These are phyloP conservation scores for Esox masquinongy DNA, from an alignment of 2,797 vertebrate genomes.

Conservation along the genomic window DNA sequence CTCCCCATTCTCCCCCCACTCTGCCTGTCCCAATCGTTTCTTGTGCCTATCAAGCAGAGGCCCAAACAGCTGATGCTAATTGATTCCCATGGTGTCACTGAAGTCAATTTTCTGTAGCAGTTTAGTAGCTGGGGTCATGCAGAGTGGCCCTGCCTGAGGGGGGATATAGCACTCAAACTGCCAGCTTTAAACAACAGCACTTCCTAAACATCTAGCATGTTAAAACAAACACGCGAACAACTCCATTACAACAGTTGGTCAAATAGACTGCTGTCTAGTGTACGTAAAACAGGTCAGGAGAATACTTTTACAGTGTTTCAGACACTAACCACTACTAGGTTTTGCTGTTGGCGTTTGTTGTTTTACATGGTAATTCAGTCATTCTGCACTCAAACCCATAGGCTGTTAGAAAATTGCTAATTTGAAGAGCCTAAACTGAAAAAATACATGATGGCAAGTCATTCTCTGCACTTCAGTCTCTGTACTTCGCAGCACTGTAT, in stretches of 20 bases:
- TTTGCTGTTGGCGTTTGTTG: background rate
- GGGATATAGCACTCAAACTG: constrained; percentile 73
- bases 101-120: constrained; percentile 80
- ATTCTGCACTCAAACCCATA: background rate
- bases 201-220: constrained; percentile 72
- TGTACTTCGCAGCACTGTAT: too few relatives aligned
- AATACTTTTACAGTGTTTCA: constrained; percentile 3
- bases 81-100: constrained; percentile 83
- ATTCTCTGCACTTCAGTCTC: too few relatives aligned
- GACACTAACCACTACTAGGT: background rate
- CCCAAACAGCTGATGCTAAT: constrained; percentile 85
- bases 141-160: constrained; percentile 61
- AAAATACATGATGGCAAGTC: too few relatives aligned
- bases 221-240: constrained; percentile 79
- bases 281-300: background rate
- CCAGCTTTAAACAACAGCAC: constrained; percentile 75
- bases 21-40: constrained; percentile 80
- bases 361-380: background rate
- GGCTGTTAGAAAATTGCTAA: too few relatives aligned
- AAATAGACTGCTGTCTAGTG: constrained; percentile 2
- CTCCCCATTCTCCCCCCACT: constrained; percentile 82
- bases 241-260: constrained; percentile 39
- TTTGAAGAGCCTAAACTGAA: too few relatives aligned
- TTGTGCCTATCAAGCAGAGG: constrained; percentile 79
- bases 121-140: constrained; percentile 78